phyloP scores from a whole-genome alignment of 2,888 invertebrate genomes.

The Formica aserva region DNA sequence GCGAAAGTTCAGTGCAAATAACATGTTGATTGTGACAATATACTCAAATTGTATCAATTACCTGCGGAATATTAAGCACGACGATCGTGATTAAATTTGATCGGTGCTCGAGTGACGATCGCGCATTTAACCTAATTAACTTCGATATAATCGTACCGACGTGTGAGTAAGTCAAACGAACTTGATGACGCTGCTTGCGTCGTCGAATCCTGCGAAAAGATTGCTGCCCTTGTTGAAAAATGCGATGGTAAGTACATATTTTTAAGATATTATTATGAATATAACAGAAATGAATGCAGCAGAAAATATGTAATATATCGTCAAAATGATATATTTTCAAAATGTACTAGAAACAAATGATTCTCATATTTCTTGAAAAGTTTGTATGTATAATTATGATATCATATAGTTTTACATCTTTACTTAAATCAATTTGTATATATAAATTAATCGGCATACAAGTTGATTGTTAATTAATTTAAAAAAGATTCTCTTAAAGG shows the following conservation, averaged over 20 bases:
- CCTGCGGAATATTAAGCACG: slow-evolving; percentile 66
- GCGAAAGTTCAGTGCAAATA: slow-evolving; percentile 39
- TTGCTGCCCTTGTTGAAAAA: background rate
- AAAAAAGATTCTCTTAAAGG: background rate
- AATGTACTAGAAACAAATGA: background rate
- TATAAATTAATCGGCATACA: background rate
- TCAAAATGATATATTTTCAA: background rate
- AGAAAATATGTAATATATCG: background rate
- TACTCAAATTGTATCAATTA: slow-evolving; percentile 68
- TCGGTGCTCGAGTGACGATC: slow-evolving; percentile 56
- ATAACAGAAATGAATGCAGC: background rate
- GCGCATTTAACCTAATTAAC: slow-evolving; percentile 72
- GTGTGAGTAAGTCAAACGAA: slow-evolving; percentile 26
- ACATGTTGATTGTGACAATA: slow-evolving; percentile 60
- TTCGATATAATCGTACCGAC: slow-evolving; percentile 47
- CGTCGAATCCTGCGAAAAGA: background rate
- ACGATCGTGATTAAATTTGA: slow-evolving; percentile 69
- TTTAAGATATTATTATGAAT: background rate
- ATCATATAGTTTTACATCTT: background rate
- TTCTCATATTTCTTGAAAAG: background rate
- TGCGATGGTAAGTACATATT: background rate
- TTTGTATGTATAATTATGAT: background rate
- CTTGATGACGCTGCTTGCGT: background rate
- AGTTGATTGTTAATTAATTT: background rate
- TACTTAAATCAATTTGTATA: background rate